Evolutionary conservation across 1,140 invertebrate genomes (phyloP).

Genomic region (Sycophaga agraensis): DNA sequence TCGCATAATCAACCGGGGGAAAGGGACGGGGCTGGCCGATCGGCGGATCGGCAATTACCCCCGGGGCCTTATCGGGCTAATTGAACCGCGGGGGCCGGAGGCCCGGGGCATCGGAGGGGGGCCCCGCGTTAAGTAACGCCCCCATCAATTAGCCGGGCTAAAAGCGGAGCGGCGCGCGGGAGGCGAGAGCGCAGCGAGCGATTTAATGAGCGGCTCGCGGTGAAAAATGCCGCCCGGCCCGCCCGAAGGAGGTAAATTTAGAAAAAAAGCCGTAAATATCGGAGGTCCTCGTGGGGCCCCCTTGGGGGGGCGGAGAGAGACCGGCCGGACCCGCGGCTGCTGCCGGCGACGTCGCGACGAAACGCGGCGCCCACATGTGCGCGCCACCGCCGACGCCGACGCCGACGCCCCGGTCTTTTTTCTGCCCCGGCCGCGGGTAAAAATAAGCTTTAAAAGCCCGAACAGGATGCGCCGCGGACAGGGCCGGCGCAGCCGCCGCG

Average conservation of each 20-base stretch:
- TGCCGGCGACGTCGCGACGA: constrained; percentile 40
- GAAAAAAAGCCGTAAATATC: constrained; percentile 30
- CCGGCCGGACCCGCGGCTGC: constrained; percentile 13
- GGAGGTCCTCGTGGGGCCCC: constrained; percentile 26
- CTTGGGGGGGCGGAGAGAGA: too few relatives aligned
- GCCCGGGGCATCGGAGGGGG: too few relatives aligned
- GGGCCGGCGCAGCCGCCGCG: too few relatives aligned
- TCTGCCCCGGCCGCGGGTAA: constrained; percentile 57
- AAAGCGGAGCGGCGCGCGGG: too few relatives aligned
- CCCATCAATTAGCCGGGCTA: too few relatives aligned
- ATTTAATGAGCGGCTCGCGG: constrained; percentile 1
- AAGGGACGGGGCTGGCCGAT: too few relatives aligned
- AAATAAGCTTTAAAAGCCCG: constrained; percentile 60
- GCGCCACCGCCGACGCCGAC: constrained; percentile 30
- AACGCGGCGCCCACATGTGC: constrained; percentile 46
- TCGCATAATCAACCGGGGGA: constrained; percentile 30
- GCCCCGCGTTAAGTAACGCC: too few relatives aligned
- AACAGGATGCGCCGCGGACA: constrained; percentile 48
- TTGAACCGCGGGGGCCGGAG: not conserved
- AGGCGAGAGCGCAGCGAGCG: not conserved
- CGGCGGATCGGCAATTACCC: not conserved
- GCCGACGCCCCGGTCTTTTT: constrained; percentile 51
- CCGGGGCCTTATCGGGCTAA: not conserved
- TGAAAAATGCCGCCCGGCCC: constrained; percentile 16
- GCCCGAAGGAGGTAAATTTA: constrained; percentile 27